Conservation (phyloP, 2,797 vertebrate species). For the Xenopus petersii region DNA sequence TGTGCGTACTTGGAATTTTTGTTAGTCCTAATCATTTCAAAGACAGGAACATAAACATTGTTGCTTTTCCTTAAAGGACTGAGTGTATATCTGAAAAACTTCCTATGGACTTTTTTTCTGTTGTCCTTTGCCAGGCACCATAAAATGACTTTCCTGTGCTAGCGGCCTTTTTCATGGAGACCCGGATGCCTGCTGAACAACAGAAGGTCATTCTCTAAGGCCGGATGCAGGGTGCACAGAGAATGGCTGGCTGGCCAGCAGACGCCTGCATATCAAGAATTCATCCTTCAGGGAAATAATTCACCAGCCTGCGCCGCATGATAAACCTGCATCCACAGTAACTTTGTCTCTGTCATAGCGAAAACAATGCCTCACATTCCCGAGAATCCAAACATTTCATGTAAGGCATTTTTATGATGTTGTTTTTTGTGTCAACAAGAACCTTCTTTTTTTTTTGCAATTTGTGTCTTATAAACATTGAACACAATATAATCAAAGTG, state of each 20-base stretch:
- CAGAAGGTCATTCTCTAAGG: constrained; percentile 65
- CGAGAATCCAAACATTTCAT: constrained; percentile 63
- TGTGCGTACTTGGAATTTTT: constrained; percentile 56
- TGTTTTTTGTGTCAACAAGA: background rate
- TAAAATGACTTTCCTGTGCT: constrained; percentile 63
- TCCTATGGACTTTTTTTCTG: constrained; percentile 60
- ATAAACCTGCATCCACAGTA: constrained; percentile 66
- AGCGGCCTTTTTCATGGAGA: constrained; percentile 59
- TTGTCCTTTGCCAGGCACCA: constrained; percentile 68
- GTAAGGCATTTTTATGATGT: constrained; percentile 46
- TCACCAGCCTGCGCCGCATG: constrained; percentile 62
- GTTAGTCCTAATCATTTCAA: constrained; percentile 51
- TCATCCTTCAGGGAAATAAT: constrained; percentile 65
- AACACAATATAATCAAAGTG: too few species aligned
- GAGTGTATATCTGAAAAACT: constrained; percentile 51
- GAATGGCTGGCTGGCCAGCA: constrained; percentile 63
- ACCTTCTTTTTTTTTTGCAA: background rate
- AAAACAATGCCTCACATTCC: constrained; percentile 71
- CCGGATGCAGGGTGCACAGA: constrained; percentile 69
- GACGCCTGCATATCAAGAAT: constrained; percentile 66
- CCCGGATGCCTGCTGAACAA: constrained; percentile 53
- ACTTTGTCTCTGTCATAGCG: constrained; percentile 55
- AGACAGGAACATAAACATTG: constrained; percentile 61
- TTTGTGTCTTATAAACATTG: too few species aligned
- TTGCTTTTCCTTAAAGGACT: constrained; percentile 55